These are phyloP conservation scores for Picus viridis DNA, from an alignment of 2,797 vertebrate genomes.

Conservation along the genomic window DNA sequence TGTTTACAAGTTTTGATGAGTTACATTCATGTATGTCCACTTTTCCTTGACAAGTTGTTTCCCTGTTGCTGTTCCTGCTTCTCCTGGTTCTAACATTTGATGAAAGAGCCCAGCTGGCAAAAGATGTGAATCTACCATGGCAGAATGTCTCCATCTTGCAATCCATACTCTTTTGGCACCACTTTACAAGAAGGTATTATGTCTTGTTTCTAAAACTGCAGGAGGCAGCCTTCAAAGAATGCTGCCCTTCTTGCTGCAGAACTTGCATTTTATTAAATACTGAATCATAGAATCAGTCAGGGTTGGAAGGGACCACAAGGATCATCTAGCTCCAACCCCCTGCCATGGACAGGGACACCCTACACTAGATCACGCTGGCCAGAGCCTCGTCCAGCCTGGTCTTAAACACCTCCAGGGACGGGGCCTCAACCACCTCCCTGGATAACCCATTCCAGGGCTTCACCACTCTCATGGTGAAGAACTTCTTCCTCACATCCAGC, in stretches of 20 bases:
- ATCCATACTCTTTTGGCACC: neutral
- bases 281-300: too few relatives aligned
- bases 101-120: neutral
- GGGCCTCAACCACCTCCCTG: too few relatives aligned
- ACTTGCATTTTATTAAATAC: neutral
- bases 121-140: neutral
- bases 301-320: too few relatives aligned
- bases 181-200: neutral
- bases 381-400: too few relatives aligned
- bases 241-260: neutral
- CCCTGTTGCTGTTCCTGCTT: neutral
- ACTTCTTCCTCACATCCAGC: too few relatives aligned
- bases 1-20: neutral
- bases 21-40: neutral
- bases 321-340: too few relatives aligned
- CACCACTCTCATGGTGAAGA: too few relatives aligned
- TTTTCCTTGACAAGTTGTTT: conserved; percentile 2
- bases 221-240: neutral
- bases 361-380: too few relatives aligned
- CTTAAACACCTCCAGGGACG: too few relatives aligned
- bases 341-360: too few relatives aligned
- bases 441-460: too few relatives aligned
- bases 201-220: neutral
- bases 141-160: neutral
- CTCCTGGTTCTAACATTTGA: neutral